Evolutionary conservation across 2,797 vertebrate species (phyloP).

Genomic region (Sebastes miniatus): DNA sequence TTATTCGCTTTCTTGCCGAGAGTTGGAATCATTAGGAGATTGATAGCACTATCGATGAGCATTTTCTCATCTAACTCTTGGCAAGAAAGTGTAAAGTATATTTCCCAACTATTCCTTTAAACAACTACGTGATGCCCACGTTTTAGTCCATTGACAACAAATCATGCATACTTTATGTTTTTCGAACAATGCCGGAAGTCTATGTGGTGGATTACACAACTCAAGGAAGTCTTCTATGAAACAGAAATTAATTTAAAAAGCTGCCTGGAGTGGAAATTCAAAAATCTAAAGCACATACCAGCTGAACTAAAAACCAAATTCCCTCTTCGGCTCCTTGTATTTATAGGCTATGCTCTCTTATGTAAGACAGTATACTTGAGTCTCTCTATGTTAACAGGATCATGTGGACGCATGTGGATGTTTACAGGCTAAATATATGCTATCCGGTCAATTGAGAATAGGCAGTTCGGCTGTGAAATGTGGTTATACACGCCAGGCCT

Average conservation of each 20-base stretch:
- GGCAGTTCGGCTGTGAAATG: background rate
- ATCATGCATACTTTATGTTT: background rate
- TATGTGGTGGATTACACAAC: background rate
- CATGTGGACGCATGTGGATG: constrained; percentile 7
- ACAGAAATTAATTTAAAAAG: background rate
- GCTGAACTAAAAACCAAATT: background rate
- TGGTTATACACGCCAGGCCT: background rate
- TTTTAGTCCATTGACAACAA: background rate
- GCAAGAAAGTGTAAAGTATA: background rate
- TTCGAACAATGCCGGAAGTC: too few species aligned
- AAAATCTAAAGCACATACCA: background rate
- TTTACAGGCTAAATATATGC: constrained; percentile 47
- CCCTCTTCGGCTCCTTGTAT: background rate
- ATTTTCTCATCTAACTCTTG: background rate
- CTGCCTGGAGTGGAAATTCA: background rate
- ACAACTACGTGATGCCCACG: background rate
- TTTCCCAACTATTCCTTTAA: background rate
- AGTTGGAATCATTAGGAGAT: background rate
- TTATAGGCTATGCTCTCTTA: constrained; percentile 13
- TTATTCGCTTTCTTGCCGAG: background rate
- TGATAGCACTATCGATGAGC: background rate
- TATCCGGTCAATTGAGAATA: constrained; percentile 16
- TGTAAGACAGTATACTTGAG: constrained; percentile 22
- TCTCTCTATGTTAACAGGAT: constrained; percentile 4
- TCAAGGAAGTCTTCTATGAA: background rate